Percentiles rank a stretch among this genome's conserved stretches.
phyloP scores from a whole-genome alignment of 2,113 vertebrate species.

The Peromyscus californicus region DNA sequence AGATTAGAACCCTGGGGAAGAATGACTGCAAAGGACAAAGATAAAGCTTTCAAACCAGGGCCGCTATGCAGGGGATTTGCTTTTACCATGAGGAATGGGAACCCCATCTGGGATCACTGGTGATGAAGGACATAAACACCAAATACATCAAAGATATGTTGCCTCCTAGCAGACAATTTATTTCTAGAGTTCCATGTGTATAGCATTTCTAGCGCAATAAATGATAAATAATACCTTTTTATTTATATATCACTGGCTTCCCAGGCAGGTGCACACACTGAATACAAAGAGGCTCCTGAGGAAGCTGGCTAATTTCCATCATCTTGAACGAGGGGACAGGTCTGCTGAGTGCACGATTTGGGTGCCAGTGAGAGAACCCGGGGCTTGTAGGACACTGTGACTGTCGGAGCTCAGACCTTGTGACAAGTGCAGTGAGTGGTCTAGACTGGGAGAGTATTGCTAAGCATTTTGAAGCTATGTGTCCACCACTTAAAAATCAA shows the following conservation, averaged over 20 bases:
- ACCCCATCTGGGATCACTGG: constrained; percentile 8
- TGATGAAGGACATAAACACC: background rate
- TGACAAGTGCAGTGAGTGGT: rapidly evolving
- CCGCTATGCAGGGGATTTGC: rapidly evolving
- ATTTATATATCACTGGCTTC: background rate
- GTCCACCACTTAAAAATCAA: too few species aligned
- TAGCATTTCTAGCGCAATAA: background rate
- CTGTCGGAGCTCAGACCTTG: rapidly evolving
- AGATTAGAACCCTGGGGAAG: constrained; percentile 2
- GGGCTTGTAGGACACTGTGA: rapidly evolving
- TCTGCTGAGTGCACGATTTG: background rate
- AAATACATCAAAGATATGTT: background rate
- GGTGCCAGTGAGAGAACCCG: rapidly evolving
- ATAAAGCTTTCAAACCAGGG: background rate
- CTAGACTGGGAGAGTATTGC: rapidly evolving
- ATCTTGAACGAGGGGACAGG: rapidly evolving
- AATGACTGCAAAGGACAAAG: background rate
- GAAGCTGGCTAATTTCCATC: background rate
- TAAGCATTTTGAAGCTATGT: rapidly evolving
- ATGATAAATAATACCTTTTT: constrained; percentile 11
- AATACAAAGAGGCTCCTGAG: background rate
- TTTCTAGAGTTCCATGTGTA: background rate
- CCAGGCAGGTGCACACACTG: background rate
- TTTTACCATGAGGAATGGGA: background rate
- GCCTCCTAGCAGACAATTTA: background rate